Evolutionary conservation across 2,797 vertebrate species (phyloP).

Genomic region (Poecile montanus): DNA sequence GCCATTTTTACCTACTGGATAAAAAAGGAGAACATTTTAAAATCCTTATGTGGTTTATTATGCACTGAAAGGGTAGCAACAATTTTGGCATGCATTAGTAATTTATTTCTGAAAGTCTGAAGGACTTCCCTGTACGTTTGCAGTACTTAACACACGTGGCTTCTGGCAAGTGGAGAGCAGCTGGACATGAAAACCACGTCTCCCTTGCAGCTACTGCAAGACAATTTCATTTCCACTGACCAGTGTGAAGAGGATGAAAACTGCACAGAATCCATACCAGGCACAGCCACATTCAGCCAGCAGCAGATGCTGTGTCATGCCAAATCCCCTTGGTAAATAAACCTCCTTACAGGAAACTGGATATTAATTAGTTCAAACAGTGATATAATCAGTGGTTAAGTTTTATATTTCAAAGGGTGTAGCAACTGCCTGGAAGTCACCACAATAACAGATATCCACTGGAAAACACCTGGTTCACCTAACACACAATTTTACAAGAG

Average conservation of each 20-base stretch:
- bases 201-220: not conserved
- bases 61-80: not conserved
- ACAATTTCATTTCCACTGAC: not conserved
- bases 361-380: not conserved
- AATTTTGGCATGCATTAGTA: not conserved
- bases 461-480: not conserved
- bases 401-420: not conserved
- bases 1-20: not conserved
- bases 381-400: not conserved
- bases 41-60: not conserved
- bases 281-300: not conserved
- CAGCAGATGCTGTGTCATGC: not conserved
- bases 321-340: not conserved
- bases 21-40: not conserved
- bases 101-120: not conserved
- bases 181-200: not conserved
- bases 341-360: not conserved
- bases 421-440: not conserved
- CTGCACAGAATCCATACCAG: not conserved
- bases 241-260: not conserved
- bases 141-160: not conserved
- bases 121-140: not conserved
- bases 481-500: not conserved
- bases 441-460: fast-evolving
- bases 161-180: not conserved